Evolutionary conservation across 2,797 vertebrate genomes (phyloP).

Genomic region (Uromys caudimaculatus): DNA sequence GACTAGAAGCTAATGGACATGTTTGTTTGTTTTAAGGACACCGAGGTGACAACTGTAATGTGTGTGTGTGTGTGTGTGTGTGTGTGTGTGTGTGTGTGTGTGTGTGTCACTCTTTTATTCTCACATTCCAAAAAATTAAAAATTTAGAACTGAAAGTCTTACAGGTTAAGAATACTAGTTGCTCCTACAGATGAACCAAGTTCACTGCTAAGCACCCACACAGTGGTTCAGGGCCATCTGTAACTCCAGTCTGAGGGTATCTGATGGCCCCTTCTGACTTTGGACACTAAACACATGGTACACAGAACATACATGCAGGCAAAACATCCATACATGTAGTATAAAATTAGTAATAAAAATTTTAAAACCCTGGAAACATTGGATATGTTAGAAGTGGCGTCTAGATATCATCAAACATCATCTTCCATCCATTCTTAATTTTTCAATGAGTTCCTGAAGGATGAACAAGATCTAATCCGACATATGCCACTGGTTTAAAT

Average conservation of each 20-base stretch:
- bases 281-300: neutral
- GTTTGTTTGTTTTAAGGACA: neutral
- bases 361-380: neutral
- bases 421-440: neutral
- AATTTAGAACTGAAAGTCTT: neutral
- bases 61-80: neutral
- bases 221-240: neutral
- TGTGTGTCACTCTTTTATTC: neutral
- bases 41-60: neutral
- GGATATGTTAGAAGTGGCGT: neutral
- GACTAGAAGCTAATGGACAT: neutral
- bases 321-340: neutral
- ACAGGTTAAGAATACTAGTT: neutral
- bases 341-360: neutral
- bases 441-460: neutral
- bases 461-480: constrained; percentile 4
- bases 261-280: neutral
- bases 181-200: neutral
- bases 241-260: neutral
- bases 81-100: neutral
- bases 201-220: neutral
- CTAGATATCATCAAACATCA: neutral
- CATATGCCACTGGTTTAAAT: neutral
- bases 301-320: neutral
- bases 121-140: neutral